These are phyloP conservation scores for Nannospalax galili DNA, from an alignment of 2,113 vertebrate species.

Conservation along the genomic window DNA sequence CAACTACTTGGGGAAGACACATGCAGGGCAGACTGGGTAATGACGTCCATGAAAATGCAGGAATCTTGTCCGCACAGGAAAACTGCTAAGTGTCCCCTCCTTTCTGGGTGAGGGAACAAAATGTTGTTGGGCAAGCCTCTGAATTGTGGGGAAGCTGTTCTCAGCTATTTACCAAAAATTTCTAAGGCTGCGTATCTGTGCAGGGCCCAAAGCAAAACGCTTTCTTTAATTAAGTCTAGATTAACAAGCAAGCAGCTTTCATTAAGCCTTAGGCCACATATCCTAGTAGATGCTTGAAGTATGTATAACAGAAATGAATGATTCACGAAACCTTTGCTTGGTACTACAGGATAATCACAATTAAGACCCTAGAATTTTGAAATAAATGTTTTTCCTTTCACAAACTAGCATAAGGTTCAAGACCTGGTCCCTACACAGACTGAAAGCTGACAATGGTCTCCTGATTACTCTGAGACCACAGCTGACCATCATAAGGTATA, in stretches of 20 bases:
- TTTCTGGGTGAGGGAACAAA: not conserved
- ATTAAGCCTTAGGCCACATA: not conserved
- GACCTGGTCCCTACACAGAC: not conserved
- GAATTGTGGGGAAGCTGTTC: not conserved
- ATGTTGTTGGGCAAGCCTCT: not conserved
- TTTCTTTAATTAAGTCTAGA: not conserved
- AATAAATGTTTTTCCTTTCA: not conserved
- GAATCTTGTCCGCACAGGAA: not conserved
- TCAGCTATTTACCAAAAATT: not conserved
- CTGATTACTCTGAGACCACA: not conserved
- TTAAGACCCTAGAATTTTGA: not conserved
- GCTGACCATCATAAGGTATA: not conserved
- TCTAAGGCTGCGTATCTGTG: not conserved
- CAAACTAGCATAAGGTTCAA: not conserved
- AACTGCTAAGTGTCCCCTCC: not conserved
- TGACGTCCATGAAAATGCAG: not conserved
- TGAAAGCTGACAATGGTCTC: not conserved
- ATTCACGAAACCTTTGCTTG: not conserved
- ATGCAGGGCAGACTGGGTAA: not conserved
- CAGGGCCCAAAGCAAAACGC: not conserved
- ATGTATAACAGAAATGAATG: not conserved
- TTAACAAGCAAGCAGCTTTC: not conserved
- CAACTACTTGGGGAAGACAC: not conserved
- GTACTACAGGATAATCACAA: not conserved
- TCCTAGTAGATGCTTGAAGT: not conserved